Base-by-base conservation (phyloP, 2,113 vertebrate genomes). In the Istiophorus platypterus region DNA sequence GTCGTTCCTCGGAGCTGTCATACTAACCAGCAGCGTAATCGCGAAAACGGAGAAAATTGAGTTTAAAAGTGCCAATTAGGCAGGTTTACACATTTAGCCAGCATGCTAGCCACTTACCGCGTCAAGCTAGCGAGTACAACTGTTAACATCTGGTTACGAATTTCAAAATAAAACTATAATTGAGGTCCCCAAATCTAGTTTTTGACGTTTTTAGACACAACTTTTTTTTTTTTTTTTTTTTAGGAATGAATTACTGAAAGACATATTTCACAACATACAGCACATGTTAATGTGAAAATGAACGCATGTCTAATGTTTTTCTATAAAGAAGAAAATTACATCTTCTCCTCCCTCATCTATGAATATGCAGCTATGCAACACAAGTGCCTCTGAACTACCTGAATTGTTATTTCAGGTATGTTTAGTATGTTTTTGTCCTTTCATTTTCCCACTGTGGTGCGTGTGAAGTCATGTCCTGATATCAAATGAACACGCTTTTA, bases 141-240 rank as follows among this genome's bases (percentile, higher is more conserved):
- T 0, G 22, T 34, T 12, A 10, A 69, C 69, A 41, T 89, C 86
- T 82, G 39, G 63, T 29, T 27, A 0, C 0, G 0, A 0, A 0
- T 85, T 92, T 92, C 82, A 91, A 74, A 89, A 41, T 89, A 90
- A 82, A 67, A n/a, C 0, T 2, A 3, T 0, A 41, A 13, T 13
- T 1, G 12, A 6, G 11, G 11, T 4, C 34, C 34, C 34, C 34
- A 37, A 37, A 41, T 41, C 5, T 24, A 10, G 37, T 12, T 15
- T 52, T 7, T 1, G 8, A n/a, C n/a, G n/a, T 4, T 18, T 51
- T 37, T 49, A 13, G 1, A 22, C 4, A 39, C n/a, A n/a, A n/a
- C n/a, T n/a, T n/a, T n/a, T n/a, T n/a, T n/a, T n/a, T n/a, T n/a
- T n/a, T n/a, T n/a, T n/a, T n/a, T n/a, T n/a, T n/a, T n/a, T n/a